Evolutionary conservation across 2,113 vertebrate species (phyloP).

Genomic region (Oceanites oceanicus): DNA sequence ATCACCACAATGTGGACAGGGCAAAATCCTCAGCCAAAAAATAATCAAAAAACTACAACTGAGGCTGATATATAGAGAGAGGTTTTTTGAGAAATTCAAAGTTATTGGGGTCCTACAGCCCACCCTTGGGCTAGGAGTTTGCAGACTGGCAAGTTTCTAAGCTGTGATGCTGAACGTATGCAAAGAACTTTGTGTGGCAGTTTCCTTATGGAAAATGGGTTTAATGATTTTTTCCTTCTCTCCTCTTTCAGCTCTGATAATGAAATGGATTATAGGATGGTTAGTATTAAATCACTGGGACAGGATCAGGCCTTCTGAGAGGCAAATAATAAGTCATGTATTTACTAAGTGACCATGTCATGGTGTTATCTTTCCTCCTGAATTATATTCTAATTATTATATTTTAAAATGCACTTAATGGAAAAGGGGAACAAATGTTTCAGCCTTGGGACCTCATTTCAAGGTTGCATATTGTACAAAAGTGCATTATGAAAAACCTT

Average conservation of each 20-base stretch:
- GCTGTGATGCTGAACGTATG: background rate
- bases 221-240: background rate
- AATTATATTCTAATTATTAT: conserved; percentile 6
- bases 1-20: background rate
- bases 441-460: conserved; percentile 3
- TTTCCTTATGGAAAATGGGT: background rate
- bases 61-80: background rate
- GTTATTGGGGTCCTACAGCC: background rate
- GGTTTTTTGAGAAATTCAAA: background rate
- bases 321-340: background rate
- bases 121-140: background rate
- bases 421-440: background rate
- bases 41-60: background rate
- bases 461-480: background rate
- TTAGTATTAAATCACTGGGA: background rate
- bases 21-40: background rate
- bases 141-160: background rate
- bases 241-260: background rate
- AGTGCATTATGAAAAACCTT: conserved; percentile 1
- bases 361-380: background rate
- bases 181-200: background rate
- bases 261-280: background rate
- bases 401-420: background rate
- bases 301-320: background rate
- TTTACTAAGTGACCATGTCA: conserved; percentile 10